Conservation (phyloP, 2,888 invertebrate genomes). For the Craniophora ligustri region DNA sequence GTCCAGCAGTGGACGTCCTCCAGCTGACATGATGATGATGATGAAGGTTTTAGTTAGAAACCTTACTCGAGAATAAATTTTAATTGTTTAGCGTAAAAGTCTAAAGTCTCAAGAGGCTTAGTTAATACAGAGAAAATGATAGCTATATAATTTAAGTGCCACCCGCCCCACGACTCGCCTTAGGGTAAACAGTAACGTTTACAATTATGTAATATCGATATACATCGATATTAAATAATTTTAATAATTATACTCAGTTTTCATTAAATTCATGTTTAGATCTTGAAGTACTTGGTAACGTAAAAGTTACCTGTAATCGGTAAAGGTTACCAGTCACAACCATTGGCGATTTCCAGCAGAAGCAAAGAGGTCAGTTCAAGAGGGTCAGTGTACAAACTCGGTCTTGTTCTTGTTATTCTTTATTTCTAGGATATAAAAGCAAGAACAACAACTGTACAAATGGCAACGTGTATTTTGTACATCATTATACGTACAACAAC, state of each 20-base stretch:
- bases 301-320: no score
- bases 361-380: no score
- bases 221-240: conserved; percentile 13
- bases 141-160: conserved; percentile 51
- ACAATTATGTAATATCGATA: conserved; percentile 37
- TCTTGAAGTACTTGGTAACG: conserved; percentile 14
- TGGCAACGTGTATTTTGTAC: neutral
- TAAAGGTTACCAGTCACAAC: no score
- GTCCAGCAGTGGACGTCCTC: no score
- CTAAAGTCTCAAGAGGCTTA: conserved; percentile 43
- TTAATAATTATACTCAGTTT: no score
- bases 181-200: conserved; percentile 42
- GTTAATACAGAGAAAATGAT: conserved; percentile 35
- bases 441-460: neutral
- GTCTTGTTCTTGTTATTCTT: no score
- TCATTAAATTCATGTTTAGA: conserved; percentile 9
- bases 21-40: neutral
- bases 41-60: neutral
- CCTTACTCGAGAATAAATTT: neutral
- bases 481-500: no score
- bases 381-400: no score
- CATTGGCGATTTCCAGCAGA: no score
- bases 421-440: no score
- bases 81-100: conserved; percentile 21
- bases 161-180: conserved; percentile 27